A percentile compares a stretch with the other conserved stretches of the same genome.
Evolutionary conservation across 2,113 vertebrate genomes (phyloP).

Genomic region (Pelecanus crispus): DNA sequence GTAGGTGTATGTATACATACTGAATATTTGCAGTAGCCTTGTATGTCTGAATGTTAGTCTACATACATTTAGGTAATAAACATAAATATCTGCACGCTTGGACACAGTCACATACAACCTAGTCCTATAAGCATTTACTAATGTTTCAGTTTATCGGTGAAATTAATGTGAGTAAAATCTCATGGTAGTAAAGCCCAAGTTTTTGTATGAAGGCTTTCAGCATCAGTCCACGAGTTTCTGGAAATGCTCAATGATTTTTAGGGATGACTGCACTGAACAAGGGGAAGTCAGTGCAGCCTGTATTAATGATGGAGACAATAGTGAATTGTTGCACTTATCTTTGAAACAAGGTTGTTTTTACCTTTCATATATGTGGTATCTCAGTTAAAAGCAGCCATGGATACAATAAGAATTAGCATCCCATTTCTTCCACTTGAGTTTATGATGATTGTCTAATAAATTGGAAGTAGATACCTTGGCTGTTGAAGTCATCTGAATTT

Average conservation of each 20-base stretch:
- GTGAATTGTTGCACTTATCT: background rate
- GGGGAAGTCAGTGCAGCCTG: background rate
- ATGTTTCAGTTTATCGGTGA: background rate
- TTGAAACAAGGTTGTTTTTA: background rate
- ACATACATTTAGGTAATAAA: background rate
- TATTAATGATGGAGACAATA: background rate
- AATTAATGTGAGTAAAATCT: background rate
- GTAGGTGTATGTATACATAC: too few species aligned
- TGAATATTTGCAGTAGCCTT: background rate
- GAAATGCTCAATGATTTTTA: background rate
- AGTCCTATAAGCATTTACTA: background rate
- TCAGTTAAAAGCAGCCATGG: background rate
- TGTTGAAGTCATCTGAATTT: background rate
- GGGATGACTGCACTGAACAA: background rate
- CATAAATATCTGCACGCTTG: background rate
- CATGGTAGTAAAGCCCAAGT: accelerated
- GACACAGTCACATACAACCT: background rate
- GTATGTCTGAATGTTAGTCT: background rate
- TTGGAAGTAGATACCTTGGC: background rate
- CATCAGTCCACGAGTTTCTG: background rate
- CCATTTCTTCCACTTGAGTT: background rate
- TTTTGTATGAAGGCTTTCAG: background rate
- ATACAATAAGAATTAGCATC: background rate
- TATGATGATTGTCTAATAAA: background rate
- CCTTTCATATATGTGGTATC: background rate